Base-by-base conservation (phyloP, 1,140 invertebrate species). In the Macrostomum lignano region DNA sequence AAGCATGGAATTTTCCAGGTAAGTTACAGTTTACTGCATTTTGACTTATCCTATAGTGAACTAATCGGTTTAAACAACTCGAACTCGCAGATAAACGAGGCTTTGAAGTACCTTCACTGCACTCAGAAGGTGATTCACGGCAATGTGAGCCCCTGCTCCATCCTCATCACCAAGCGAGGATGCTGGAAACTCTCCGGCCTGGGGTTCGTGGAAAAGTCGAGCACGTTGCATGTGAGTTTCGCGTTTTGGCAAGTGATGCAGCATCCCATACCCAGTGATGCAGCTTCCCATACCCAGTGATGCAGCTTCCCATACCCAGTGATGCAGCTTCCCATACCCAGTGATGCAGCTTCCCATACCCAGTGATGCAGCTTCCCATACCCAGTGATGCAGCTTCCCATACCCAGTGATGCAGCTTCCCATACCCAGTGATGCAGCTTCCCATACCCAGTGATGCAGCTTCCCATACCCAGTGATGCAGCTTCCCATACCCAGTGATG, bases 161-260 rank as follows among this genome's bases (percentile, higher is more conserved):
- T 94, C 39, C 66, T 94, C 28, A 71, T 93, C 30, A 88, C 75
- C 11, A 79, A 75, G 46, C 68, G 70, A 29, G 81, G 81, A 21
- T 81, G 75, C 6, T 94, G 86, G 86, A 93, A 93, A 55, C 64
- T 94, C 15, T 72, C 72, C 9, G 82, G 84, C 2, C 66, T 94
- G 25, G 84, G 93, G 48, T 94, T 93, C 60, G 68, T 71, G 3
- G 57, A 61, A n/a, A n/a, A 60, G 68, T 71, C 2, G 58, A 61
- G 26, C 41, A 44, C 15, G 19, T 28, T 9, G 9, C 26, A 28
- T 5, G 15, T 3, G 26, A 15, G 19, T 5, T 28, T 28, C 9
- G 9, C 13, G 23, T 24, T 24, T 24, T 24, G 13, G 9, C 9
- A 9, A 24, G 9, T 9, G 13, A 24, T 24, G 13, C 13, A 24